Base-by-base conservation (phyloP, 2,797 vertebrate species). In the Phrynocephalus guinanensis region DNA sequence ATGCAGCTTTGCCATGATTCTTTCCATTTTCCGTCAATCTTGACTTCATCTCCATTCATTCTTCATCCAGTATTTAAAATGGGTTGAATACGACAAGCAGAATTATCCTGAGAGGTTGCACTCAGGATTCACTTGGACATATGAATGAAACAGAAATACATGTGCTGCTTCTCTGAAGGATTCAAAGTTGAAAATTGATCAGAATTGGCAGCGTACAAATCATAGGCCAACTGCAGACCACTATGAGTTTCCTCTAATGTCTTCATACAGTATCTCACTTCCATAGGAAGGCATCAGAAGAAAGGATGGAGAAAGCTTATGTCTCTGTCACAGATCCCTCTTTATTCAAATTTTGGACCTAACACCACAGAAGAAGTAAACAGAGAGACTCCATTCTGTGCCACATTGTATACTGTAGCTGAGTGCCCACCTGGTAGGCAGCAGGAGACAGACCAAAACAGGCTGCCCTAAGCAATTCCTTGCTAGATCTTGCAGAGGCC, bases 41-140 rank as follows among this genome's bases (percentile, higher is more conserved):
- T 92, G 90, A 94, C 92, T 95, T 95, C 82, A 90, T 76, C 82
- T 94, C 75, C 87, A 83, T 82, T 84, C 88, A 87, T 88, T 93
- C 94, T 92, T 80, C 75, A 83, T 92, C 83, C 85, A 88, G 90
- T 94, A 91, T 90, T 82, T 91, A 90, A 90, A 85, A 85, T 91
- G 88, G 94, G 93, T 92, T 94, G 79, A 92, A 86, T 84, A 83
- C 91, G 91, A 93, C 88, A 90, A 15, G 63, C 85, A 76, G 88
- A 94, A 95, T 90, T 91, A 82, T 91, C 95, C 79, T 90, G 90
- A 95, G 91, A 94, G 9, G 52, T 56, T 56, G 13, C 13, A 56
- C 52, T 13, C 52, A 56, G 15, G 91, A 86, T 73, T 89, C 83
- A 93, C 90, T 89, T 90, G 84, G 91, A 95, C 95, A 90, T 70